phyloP scores from a whole-genome alignment of 2,888 invertebrate species.

The Apodemia mormo region DNA sequence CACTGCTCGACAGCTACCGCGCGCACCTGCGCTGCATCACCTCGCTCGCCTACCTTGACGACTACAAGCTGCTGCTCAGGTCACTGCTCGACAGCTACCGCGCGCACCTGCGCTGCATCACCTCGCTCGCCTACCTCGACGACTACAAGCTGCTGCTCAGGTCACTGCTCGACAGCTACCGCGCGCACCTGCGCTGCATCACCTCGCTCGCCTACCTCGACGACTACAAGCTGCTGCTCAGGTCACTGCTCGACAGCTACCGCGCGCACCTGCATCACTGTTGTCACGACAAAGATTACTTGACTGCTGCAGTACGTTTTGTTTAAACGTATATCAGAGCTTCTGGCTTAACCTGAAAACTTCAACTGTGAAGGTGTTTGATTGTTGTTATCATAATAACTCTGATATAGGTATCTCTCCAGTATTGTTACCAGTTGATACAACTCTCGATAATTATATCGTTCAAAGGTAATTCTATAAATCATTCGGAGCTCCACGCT shows the following conservation, averaged over 20 bases:
- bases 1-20: conserved; percentile 86
- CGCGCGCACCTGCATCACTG: conserved; percentile 87
- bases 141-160: conserved; percentile 83
- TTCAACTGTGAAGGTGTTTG: no score
- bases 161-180: conserved; percentile 85
- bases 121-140: conserved; percentile 84
- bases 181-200: conserved; percentile 86
- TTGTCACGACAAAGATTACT: no score
- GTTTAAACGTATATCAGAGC: no score
- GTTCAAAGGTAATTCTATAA: no score
- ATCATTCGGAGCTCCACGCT: no score
- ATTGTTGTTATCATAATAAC: no score
- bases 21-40: conserved; percentile 87
- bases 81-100: conserved; percentile 86
- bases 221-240: conserved; percentile 82
- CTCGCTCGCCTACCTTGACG: conserved; percentile 83
- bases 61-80: conserved; percentile 83
- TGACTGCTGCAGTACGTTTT: no score
- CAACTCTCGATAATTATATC: no score
- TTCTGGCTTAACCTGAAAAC: no score
- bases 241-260: conserved; percentile 85
- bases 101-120: conserved; percentile 87
- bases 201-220: conserved; percentile 84
- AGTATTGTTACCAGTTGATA: no score
- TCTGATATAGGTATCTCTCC: no score